These are phyloP conservation scores for Mactromeris polynyma DNA, from an alignment of 2,888 invertebrate genomes.

Conservation along the genomic window DNA sequence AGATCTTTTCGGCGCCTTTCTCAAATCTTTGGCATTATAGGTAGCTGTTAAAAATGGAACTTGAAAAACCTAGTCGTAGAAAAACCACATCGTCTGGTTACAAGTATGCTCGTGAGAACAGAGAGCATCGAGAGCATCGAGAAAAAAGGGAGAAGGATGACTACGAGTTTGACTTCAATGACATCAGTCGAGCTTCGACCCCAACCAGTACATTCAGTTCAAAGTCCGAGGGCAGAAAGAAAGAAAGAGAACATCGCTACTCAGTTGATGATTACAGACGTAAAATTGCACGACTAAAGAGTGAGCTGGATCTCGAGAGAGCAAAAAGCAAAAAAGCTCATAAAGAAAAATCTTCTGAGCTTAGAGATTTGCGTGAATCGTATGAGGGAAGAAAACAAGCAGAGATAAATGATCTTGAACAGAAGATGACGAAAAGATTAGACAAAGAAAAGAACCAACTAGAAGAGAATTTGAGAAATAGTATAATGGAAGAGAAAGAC, in stretches of 20 bases:
- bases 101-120: constrained; percentile 1
- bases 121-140: constrained; percentile 8
- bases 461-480: constrained; percentile 70
- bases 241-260: constrained; percentile 71
- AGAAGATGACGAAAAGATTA: constrained; percentile 75
- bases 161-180: constrained; percentile 81
- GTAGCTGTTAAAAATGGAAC: constrained; percentile 5
- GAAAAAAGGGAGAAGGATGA: constrained; percentile 68
- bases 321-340: constrained; percentile 78
- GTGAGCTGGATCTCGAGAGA: constrained; percentile 82
- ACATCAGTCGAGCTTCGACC: constrained; percentile 81
- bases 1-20: not conserved
- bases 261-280: constrained; percentile 73
- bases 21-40: not conserved
- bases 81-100: constrained; percentile 36
- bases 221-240: constrained; percentile 77
- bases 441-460: constrained; percentile 77
- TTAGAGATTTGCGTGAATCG: constrained; percentile 76
- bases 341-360: constrained; percentile 81
- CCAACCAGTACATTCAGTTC: constrained; percentile 81
- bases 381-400: constrained; percentile 78
- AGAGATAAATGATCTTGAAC: constrained; percentile 73
- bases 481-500: constrained; percentile 78
- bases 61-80: constrained; percentile 31
- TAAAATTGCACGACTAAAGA: constrained; percentile 76